Conservation (phyloP, 2,888 invertebrate genomes). For the Tryphoninae sp. region DNA sequence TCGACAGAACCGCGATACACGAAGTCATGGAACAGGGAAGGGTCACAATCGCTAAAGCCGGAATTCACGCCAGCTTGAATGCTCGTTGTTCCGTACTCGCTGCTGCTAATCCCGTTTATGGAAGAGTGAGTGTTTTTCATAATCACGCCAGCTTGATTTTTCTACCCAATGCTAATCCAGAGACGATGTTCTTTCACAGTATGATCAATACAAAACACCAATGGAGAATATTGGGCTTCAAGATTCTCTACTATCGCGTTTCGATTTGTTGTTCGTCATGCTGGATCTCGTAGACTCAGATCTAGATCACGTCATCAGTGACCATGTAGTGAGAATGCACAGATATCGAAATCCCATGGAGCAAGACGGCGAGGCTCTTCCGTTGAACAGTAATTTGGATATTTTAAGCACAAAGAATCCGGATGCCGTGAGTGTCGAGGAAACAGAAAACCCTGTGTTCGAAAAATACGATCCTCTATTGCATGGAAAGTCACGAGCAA, state of each 20-base stretch:
- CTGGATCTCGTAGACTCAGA: constrained; percentile 96
- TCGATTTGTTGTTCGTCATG: constrained; percentile 98
- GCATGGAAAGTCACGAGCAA: constrained; percentile 90
- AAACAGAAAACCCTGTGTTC: constrained; percentile 88
- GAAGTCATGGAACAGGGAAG: constrained; percentile 99
- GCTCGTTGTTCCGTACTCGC: constrained; percentile 98
- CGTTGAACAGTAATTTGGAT: constrained; percentile 92
- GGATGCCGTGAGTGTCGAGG: constrained; percentile 86
- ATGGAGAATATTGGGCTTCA: constrained; percentile 99
- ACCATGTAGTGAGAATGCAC: constrained; percentile 99
- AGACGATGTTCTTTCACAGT: constrained; percentile 83
- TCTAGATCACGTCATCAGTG: constrained; percentile 94
- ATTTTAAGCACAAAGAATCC: constrained; percentile 93
- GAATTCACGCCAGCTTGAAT: constrained; percentile 98
- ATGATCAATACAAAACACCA: constrained; percentile 99
- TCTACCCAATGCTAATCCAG: too few relatives aligned
- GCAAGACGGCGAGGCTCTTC: constrained; percentile 95
- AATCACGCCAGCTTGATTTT: too few relatives aligned
- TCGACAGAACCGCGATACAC: constrained; percentile 99
- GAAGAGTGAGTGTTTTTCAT: constrained; percentile 85
- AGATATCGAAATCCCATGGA: constrained; percentile 96
- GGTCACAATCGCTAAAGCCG: constrained; percentile 99
- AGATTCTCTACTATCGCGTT: constrained; percentile 97
- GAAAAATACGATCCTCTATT: constrained; percentile 96
- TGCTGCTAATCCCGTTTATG: constrained; percentile 99